These are phyloP conservation scores for Misgurnus anguillicaudatus DNA, from an alignment of 2,113 vertebrate species.

Conservation along the genomic window DNA sequence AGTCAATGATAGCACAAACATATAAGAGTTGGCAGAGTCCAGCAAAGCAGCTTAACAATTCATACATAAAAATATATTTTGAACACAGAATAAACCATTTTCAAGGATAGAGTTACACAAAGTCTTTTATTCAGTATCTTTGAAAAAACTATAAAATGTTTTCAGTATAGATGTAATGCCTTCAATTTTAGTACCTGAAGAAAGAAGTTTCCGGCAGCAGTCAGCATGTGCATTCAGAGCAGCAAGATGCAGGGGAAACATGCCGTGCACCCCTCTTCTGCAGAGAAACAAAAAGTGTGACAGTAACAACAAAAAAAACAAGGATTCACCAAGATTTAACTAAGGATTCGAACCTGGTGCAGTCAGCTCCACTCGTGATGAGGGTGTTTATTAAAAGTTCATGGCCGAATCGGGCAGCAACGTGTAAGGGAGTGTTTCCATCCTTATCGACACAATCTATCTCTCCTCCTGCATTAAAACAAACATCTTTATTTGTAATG, in stretches of 20 bases:
- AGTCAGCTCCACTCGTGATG: constrained; percentile 91
- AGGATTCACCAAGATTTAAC: not conserved
- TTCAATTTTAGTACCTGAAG: constrained; percentile 79
- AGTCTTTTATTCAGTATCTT: no score
- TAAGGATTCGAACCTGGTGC: constrained; percentile 81
- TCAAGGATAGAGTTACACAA: no score
- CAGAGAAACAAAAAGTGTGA: constrained; percentile 43
- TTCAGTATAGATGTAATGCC: not conserved
- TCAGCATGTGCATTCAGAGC: constrained; percentile 92
- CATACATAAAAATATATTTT: not conserved
- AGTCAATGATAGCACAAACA: not conserved
- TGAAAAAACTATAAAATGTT: not conserved
- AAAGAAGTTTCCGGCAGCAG: constrained; percentile 93
- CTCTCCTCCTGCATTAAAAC: constrained; percentile 51
- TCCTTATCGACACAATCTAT: constrained; percentile 96
- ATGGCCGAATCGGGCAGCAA: constrained; percentile 92
- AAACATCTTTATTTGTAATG: not conserved
- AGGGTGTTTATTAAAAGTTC: constrained; percentile 97
- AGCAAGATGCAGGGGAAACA: constrained; percentile 95
- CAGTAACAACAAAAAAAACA: not conserved
- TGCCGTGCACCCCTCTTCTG: constrained; percentile 92
- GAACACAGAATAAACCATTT: not conserved
- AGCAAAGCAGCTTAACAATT: not conserved
- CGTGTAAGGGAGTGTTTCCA: constrained; percentile 94
- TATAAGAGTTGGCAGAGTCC: not conserved